Base-by-base conservation (phyloP, 2,888 invertebrate genomes). In the Cecidostiba fungosa region DNA sequence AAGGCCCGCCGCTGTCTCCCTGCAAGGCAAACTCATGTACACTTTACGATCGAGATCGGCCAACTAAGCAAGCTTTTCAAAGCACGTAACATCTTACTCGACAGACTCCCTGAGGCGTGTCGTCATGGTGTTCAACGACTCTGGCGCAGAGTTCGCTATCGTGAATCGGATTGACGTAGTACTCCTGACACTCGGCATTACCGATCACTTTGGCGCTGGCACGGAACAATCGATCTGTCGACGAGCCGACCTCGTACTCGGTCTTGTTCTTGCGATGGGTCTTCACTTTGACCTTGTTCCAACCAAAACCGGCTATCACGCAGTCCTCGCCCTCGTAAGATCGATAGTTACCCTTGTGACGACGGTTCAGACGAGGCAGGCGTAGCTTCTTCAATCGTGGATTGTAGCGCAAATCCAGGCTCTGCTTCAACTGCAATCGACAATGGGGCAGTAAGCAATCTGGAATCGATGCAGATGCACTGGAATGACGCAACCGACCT, bases 1-100 rank as follows among this genome's bases (percentile, higher is more conserved):
- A 77, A 19, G 85, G 86, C 39, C 86, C 70, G 6, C 86, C 86
- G 32, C 86, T 86, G 26, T 86, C 85, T 14, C 86, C 86, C 86
- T 86, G 29, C n/a, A 16, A 70, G 62, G 12, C 8, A 72, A 36
- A 43, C 54, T 23, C 8, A 16, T 16, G 16, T 16, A 43, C 10
- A 43, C 12, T 43, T 43, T 1, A 43, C 39, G 39, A 43, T 43
- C 39, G 3, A 43, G 39, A 43, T 43, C 12, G 39, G 12, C 39
- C 39, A 12, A 43, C 39, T 10, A 12, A 43, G 1, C 39, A 54
- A 29, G n/a, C 23, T 50, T 32, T 80, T n/a, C n/a, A n/a, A 19
- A 19, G 19, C 5, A 1, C 50, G 10, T 23, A 32, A 5, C 10
- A 0, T 80, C 84, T 81, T 54, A 78, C 86, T 73, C 85, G 43